phyloP scores from a whole-genome alignment of 2,113 vertebrate species.

The Tyrannus savana region DNA sequence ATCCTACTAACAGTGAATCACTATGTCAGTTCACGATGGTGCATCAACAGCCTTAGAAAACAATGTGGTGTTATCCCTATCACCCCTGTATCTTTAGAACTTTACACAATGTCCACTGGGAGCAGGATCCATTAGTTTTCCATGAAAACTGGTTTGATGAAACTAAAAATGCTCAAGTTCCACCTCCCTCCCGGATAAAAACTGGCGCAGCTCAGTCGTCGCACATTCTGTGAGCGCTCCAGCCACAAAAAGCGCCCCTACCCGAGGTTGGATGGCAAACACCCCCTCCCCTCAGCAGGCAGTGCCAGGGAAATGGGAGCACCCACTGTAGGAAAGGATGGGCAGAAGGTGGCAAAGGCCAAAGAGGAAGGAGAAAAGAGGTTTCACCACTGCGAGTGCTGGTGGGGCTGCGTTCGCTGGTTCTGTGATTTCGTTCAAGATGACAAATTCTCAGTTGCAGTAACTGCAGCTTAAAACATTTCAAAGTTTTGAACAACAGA shows the following conservation, averaged over 20 bases:
- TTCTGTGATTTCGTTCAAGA: not conserved
- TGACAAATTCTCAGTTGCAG: not conserved
- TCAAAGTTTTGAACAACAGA: not conserved
- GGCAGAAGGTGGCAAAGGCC: not conserved
- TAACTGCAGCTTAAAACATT: not conserved
- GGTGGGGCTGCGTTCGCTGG: not conserved
- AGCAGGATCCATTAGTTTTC: not conserved
- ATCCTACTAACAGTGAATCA: not conserved
- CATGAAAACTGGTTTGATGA: not conserved
- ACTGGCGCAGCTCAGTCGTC: not conserved
- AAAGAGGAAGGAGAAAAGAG: not conserved
- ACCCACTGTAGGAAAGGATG: not conserved
- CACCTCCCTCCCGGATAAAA: not conserved
- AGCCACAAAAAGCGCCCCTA: not conserved
- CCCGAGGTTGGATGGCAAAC: not conserved
- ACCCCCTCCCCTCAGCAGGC: not conserved
- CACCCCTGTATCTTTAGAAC: not conserved
- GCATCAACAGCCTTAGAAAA: not conserved
- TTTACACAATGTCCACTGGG: not conserved
- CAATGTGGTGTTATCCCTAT: not conserved
- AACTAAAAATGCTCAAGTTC: not conserved
- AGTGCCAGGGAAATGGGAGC: fast-evolving
- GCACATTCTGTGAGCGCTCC: not conserved
- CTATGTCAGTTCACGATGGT: not conserved
- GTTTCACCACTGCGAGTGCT: not conserved